Conservation (phyloP, 2,888 invertebrate species). For the Perdita meconis region DNA sequence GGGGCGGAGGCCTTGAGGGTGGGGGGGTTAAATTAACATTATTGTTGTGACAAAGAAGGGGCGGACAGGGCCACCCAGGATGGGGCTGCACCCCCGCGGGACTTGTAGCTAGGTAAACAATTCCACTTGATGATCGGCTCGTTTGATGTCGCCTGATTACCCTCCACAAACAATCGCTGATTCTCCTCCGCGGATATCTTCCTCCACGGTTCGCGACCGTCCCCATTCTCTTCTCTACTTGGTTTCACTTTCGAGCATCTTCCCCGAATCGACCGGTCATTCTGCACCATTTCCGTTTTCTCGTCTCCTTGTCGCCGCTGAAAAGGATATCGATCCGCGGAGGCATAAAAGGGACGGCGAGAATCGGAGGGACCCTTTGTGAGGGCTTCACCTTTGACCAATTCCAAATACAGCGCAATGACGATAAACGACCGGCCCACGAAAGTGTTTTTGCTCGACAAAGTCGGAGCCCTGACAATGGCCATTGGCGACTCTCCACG, state of each 20-base stretch:
- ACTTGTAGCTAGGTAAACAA: slow-evolving; percentile 82
- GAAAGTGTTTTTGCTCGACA: neutral
- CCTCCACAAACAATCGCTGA: slow-evolving; percentile 83
- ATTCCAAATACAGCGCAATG: neutral
- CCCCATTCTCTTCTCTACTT: too few relatives aligned
- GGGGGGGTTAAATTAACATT: slow-evolving; percentile 83
- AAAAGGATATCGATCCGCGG: slow-evolving; percentile 36
- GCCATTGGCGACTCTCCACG: neutral
- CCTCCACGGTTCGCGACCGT: neutral
- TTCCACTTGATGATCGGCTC: slow-evolving; percentile 84
- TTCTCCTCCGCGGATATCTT: slow-evolving; percentile 71
- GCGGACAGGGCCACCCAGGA: slow-evolving; percentile 70
- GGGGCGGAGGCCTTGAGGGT: slow-evolving; percentile 25
- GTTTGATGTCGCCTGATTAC: slow-evolving; percentile 84
- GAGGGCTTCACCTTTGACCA: slow-evolving; percentile 19
- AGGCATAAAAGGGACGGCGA: slow-evolving; percentile 26
- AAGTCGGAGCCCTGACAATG: neutral
- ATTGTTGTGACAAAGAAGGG: slow-evolving; percentile 83
- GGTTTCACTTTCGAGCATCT: slow-evolving; percentile 30
- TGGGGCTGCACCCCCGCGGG: slow-evolving; percentile 70
- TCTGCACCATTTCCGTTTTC: slow-evolving; percentile 42
- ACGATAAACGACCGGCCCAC: neutral
- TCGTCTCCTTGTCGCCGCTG: neutral
- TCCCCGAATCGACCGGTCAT: slow-evolving; percentile 44
- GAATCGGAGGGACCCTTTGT: slow-evolving; percentile 39